Evolutionary conservation across 2,797 vertebrate species (phyloP), one percentile per base, ranked within the genome.

Genomic region (Cygnus olor): DNA sequence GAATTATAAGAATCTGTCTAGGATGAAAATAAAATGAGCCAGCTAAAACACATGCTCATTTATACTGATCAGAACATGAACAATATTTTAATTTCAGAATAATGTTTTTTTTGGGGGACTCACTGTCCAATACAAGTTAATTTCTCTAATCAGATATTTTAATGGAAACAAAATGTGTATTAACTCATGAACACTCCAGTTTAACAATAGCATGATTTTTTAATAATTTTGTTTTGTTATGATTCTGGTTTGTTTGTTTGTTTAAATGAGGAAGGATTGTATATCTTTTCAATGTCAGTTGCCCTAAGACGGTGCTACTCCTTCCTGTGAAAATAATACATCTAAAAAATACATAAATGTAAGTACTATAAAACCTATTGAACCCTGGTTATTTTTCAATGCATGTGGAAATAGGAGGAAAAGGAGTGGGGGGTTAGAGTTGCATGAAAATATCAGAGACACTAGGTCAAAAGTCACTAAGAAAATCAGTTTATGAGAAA

Each of bases 51-150:
- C 34, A 30, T 27, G 4, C 6, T 73, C 10, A 9, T 86, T 85
- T 83, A 51, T n/a, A 36, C 14, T 30, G 32, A 42, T 71, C 11
- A 58, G 25, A 78, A 78, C 5, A 47, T 1, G 1, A 38, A 36
- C 8, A 36, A 14, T 53, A 61, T 77, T 85, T 87, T 85, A 18
- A 58, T 12, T 82, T 84, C 18, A 57, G 12, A 4, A 53, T 30
- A 68, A 64, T 9, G 9, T 2, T 10, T 8, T 38, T 53, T 53
- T 85, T 83, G 18, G 44, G 42, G 42, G 11, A 36, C 15, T 79
- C 34, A 15, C 0, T 0, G 25, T 60, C 25, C 9, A 76, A 57
- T 0, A 11, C 11, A 17, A 44, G 28, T 36, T 73, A 63, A 90
- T 54, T 93, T 93, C 17, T 45, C 1, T 13, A 78, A 63, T 70